A percentile compares a stretch with the other conserved stretches of the same genome.
Evolutionary conservation across 2,888 invertebrate genomes (phyloP).

Genomic region (Trachelus troglodyta): DNA sequence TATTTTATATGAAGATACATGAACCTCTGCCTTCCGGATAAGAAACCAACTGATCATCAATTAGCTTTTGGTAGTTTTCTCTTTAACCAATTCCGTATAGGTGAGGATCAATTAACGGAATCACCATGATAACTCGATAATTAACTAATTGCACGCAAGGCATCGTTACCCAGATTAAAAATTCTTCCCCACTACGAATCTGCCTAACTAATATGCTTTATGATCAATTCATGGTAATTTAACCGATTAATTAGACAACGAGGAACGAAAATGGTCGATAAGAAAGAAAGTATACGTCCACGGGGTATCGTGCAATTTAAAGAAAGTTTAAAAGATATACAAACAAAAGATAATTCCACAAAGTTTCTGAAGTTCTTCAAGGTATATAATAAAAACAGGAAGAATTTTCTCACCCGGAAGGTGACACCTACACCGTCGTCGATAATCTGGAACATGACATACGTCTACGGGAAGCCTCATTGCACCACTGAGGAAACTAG

Average conservation of each 20-base stretch:
- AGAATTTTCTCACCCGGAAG: constrained; percentile 15
- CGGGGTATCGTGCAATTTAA: not conserved
- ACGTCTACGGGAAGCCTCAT: constrained; percentile 55
- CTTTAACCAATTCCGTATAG: not conserved
- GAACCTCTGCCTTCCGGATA: not conserved
- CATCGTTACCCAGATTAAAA: not conserved
- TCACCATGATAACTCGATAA: not conserved
- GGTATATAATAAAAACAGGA: too few relatives aligned
- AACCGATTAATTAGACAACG: not conserved
- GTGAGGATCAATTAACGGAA: not conserved
- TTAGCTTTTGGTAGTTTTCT: not conserved
- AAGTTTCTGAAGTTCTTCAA: not conserved
- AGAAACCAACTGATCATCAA: not conserved
- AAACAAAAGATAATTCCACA: not conserved
- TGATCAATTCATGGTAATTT: not conserved
- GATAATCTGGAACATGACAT: constrained; percentile 47
- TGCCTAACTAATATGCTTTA: not conserved
- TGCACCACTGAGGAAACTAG: constrained; percentile 58
- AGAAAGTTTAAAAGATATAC: not conserved
- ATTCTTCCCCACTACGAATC: not conserved
- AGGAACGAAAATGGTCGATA: not conserved
- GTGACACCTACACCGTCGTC: constrained; percentile 23
- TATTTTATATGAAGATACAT: not conserved
- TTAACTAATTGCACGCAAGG: not conserved
- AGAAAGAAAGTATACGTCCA: not conserved